Base-by-base conservation (phyloP, 2,113 vertebrate species). In the Xyliphius kryptos region DNA sequence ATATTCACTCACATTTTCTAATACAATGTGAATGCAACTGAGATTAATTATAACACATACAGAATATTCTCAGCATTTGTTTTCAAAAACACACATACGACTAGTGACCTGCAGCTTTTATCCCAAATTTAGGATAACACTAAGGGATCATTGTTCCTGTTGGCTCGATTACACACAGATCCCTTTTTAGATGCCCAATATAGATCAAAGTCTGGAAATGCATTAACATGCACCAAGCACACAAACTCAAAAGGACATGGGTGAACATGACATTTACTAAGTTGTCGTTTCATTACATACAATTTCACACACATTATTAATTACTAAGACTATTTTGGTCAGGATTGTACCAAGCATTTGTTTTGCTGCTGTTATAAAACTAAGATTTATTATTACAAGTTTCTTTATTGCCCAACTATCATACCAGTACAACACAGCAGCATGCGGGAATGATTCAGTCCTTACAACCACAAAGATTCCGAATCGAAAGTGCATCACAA, bases 361-460 rank as follows among this genome's bases (percentile, higher is more conserved):
- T 32, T 32, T 32, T 5, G 26, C 26, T 32, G 26, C 26, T 40
- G 9, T 49, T 49, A 22, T 11, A 63, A 53, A 9, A 51, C 21
- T 11, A 43, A 1, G 19, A 43, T 53, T 63, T 63, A 7, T 46
- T 20, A 32, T 37, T 19, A 38, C 22, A 26, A 10, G 11, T 55
- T 36, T 1, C 3, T 7, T 13, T 11, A 26, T 7, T 19, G 21
- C 16, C 16, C 19, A 37, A 38, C 22, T 46, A 38, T 40, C 20
- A 48, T 43, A 26, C n/a, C 20, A 32, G 46, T 52, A 64, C 20
- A 40, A 64, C 55, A 56, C 22, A 14, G 26, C 43, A 56, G 63
- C 63, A 65, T 65, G 53, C 53, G 55, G 15, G 38, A 63, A 43
- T 56, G 38, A 19, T 10, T 38, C n/a, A 19, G 17, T 5, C 9